phyloP scores from a whole-genome alignment of 2,888 invertebrate species.

The Mesorhabditis sp. region DNA sequence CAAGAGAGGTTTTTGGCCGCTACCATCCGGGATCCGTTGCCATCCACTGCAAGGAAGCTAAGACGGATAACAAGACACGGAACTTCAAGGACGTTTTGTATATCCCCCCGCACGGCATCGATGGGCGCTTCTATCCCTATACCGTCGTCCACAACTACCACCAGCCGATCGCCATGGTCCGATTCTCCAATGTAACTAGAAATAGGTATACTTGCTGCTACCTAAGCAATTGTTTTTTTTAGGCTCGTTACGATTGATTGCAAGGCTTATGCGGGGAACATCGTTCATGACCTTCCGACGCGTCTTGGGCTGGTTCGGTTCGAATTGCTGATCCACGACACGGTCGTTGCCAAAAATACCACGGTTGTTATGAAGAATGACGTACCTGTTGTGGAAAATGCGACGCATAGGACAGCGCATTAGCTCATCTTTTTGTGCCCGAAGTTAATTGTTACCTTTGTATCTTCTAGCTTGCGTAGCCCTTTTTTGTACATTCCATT shows the following conservation, averaged over 20 bases:
- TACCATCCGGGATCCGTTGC: constrained; percentile 66
- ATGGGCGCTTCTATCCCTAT: constrained; percentile 67
- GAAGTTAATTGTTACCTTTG: no score
- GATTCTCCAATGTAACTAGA: not conserved
- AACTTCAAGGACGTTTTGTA: constrained; percentile 76
- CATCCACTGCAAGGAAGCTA: constrained; percentile 83
- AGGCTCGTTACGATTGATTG: not conserved
- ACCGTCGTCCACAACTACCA: constrained; percentile 60
- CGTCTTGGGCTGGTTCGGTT: not conserved
- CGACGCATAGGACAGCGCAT: no score
- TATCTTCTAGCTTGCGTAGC: no score
- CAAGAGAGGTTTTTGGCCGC: constrained; percentile 60
- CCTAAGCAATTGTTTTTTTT: not conserved
- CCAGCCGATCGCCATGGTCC: constrained; percentile 36
- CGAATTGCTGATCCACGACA: not conserved
- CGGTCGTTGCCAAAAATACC: no score
- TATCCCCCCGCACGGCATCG: constrained; percentile 63
- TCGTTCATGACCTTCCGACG: not conserved
- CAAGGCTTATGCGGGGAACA: not conserved
- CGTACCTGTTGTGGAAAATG: no score
- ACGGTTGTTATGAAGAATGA: no score
- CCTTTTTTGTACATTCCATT: no score
- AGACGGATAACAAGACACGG: constrained; percentile 63
- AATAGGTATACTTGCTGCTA: not conserved
- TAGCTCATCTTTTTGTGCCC: no score